These are phyloP conservation scores for Scaptodrosophila latifasciaeformis DNA, from an alignment of 2,888 invertebrate species.

Conservation along the genomic window DNA sequence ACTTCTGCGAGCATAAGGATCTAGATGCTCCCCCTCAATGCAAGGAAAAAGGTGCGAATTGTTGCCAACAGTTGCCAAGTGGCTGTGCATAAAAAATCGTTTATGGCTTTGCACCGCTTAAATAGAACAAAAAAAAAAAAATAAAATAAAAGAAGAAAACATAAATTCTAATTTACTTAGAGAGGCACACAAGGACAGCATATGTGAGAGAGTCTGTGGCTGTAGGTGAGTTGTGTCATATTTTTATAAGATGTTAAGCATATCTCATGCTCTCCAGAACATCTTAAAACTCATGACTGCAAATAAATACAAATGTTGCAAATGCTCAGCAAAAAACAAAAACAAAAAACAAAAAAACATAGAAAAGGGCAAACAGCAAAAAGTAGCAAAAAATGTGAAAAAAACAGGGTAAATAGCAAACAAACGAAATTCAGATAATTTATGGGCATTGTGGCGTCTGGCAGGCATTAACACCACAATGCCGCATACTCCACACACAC, in stretches of 20 bases:
- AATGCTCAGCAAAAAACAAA: constrained; percentile 14
- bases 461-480: too few relatives aligned
- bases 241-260: constrained; percentile 22
- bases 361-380: constrained; percentile 32
- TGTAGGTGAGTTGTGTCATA: constrained; percentile 27
- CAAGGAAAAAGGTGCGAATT: constrained; percentile 64
- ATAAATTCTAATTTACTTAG: constrained; percentile 67
- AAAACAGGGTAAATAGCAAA: too few relatives aligned
- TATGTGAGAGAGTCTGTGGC: constrained; percentile 5
- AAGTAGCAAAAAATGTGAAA: constrained; percentile 19
- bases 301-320: constrained; percentile 63
- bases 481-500: too few relatives aligned
- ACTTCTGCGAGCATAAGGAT: too few relatives aligned
- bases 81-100: constrained; percentile 63
- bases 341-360: constrained; percentile 18
- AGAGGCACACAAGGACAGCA: constrained; percentile 26
- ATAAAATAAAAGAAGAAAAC: too few relatives aligned
- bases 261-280: constrained; percentile 64
- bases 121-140: constrained; percentile 66
- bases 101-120: constrained; percentile 65
- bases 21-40: too few relatives aligned
- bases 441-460: background rate
- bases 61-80: constrained; percentile 43
- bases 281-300: constrained; percentile 65
- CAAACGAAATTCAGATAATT: background rate